A percentile compares a stretch with the other conserved stretches of the same genome.
Conservation (phyloP, 2,113 vertebrate genomes). For the Albula goreensis region DNA sequence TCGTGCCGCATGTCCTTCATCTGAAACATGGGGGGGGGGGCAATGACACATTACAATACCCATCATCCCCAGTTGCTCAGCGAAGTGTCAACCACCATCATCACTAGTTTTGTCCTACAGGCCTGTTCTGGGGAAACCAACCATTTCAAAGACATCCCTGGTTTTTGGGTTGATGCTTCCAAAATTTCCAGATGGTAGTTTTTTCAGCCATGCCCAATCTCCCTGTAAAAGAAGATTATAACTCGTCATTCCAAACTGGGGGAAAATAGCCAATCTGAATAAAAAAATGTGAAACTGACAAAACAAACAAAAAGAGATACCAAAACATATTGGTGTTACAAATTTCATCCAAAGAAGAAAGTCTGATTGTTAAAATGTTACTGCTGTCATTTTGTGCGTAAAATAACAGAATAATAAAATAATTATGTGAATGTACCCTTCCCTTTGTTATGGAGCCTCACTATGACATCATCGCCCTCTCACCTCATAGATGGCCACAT, state of each 20-base stretch:
- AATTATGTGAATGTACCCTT: no score
- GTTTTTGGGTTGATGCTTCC: constrained; percentile 43
- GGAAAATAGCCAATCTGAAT: background rate
- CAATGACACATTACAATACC: background rate
- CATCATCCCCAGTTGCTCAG: no score
- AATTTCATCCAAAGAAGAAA: no score
- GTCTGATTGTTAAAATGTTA: no score
- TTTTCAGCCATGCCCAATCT: constrained; percentile 60
- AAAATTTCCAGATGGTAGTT: constrained; percentile 50
- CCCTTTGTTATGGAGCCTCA: no score
- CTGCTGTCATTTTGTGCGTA: no score
- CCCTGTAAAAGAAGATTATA: constrained; percentile 39
- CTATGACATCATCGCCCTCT: background rate
- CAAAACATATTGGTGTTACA: background rate
- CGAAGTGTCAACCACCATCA: background rate
- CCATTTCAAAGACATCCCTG: constrained; percentile 52
- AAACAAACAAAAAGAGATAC: background rate
- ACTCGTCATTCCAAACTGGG: no score
- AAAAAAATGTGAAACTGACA: background rate
- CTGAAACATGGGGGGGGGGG: constrained; percentile 22
- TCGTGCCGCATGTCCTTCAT: constrained; percentile 59
- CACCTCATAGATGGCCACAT: constrained; percentile 60
- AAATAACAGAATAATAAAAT: no score
- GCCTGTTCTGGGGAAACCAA: constrained; percentile 9
- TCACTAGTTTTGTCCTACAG: background rate